phyloP scores from a whole-genome alignment of 2,797 vertebrate species.

The Enteromius trimaculatus region DNA sequence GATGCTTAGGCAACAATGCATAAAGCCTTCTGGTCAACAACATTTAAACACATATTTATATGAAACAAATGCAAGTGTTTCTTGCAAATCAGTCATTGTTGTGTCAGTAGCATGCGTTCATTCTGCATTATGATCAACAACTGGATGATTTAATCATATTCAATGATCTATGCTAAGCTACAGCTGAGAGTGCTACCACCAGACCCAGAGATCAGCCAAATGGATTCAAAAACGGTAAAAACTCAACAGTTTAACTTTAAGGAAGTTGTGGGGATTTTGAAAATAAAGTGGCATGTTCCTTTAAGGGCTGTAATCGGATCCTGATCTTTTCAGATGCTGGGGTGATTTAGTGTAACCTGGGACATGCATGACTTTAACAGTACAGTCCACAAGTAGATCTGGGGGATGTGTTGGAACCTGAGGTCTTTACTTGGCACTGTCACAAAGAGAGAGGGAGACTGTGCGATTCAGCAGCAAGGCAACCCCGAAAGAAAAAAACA shows the following conservation, averaged over 20 bases:
- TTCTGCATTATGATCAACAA: background rate
- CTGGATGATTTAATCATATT: background rate
- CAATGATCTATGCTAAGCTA: no score
- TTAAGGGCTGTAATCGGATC: background rate
- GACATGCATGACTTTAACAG: background rate
- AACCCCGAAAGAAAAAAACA: conserved; percentile 40
- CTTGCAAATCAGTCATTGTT: background rate
- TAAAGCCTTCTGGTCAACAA: conserved; percentile 21
- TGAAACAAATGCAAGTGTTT: background rate
- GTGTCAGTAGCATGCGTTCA: background rate
- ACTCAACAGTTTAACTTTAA: no score
- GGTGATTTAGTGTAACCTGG: background rate
- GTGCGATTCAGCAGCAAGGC: conserved; percentile 54
- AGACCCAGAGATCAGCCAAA: no score
- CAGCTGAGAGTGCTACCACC: no score
- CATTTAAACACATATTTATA: conserved; percentile 3
- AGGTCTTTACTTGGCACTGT: conserved; percentile 30
- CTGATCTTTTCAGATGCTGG: background rate
- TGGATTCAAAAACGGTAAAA: no score
- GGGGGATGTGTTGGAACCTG: conserved; percentile 23
- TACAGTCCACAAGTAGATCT: background rate
- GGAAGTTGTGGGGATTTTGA: no score
- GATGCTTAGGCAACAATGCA: background rate
- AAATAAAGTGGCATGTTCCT: no score
- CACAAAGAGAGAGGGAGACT: conserved; percentile 37